Evolutionary conservation across 2,797 vertebrate genomes (phyloP).

Genomic region (Lepus oiostolus): DNA sequence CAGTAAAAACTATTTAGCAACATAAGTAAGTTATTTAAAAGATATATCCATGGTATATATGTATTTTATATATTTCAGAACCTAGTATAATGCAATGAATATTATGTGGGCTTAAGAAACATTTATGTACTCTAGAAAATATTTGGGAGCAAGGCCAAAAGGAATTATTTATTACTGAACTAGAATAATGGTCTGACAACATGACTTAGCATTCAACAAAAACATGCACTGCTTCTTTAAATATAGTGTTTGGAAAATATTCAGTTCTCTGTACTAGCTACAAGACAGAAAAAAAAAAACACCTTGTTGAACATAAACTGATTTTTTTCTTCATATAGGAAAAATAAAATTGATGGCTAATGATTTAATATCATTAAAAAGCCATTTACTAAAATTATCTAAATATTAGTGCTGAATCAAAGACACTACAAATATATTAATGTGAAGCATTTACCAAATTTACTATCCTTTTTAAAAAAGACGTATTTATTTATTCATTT

Average conservation of each 20-base stretch:
- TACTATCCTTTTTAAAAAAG: too few species aligned
- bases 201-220: not conserved
- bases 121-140: not conserved
- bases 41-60: not conserved
- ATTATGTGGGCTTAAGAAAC: not conserved
- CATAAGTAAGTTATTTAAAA: constrained; percentile 3
- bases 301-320: not conserved
- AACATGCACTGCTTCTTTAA: not conserved
- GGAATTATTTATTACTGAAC: not conserved
- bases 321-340: not conserved
- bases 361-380: not conserved
- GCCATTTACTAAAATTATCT: not conserved
- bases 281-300: not conserved
- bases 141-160: not conserved
- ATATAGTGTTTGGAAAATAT: not conserved
- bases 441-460: not conserved
- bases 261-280: not conserved
- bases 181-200: not conserved
- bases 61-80: not conserved
- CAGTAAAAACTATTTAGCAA: not conserved
- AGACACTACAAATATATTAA: not conserved
- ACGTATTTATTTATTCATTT: too few species aligned
- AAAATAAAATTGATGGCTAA: not conserved
- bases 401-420: not conserved
- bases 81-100: not conserved